Percentiles rank a stretch among this genome's conserved stretches.
Evolutionary conservation across 2,113 vertebrate species (phyloP).

Genomic region (Aegotheles bennettii): DNA sequence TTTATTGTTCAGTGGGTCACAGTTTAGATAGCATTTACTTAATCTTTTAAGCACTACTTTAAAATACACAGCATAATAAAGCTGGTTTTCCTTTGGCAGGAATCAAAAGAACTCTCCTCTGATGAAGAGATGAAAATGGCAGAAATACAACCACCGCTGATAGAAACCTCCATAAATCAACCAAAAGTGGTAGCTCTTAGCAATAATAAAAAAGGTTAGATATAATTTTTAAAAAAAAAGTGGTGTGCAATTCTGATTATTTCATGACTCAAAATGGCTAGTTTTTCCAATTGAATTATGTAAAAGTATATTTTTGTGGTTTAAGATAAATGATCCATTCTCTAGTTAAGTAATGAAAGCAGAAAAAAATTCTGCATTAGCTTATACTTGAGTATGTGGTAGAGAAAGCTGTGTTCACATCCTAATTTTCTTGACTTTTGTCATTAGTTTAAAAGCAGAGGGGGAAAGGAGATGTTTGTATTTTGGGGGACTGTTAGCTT

Average conservation of each 20-base stretch:
- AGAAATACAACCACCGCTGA: conserved; percentile 94
- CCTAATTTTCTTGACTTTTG: background rate
- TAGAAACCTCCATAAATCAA: conserved; percentile 95
- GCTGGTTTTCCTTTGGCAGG: conserved; percentile 68
- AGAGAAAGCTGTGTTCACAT: background rate
- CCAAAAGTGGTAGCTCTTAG: conserved; percentile 95
- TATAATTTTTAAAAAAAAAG: background rate
- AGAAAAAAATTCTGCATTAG: background rate
- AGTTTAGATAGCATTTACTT: background rate
- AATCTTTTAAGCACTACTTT: background rate
- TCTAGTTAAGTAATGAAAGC: background rate
- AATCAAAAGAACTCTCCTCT: conserved; percentile 93
- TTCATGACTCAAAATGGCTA: background rate
- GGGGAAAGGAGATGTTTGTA: background rate
- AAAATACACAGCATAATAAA: background rate
- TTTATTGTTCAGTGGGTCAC: background rate
- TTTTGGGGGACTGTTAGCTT: background rate
- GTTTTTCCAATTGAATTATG: background rate
- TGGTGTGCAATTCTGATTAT: background rate
- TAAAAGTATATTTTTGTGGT: background rate
- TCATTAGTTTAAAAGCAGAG: background rate
- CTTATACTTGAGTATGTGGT: background rate
- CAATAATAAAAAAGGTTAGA: conserved; percentile 93
- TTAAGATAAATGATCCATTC: background rate
- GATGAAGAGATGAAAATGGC: conserved; percentile 99